Percentiles rank a stretch among this genome's conserved stretches.
These are phyloP conservation scores for Himalopsyche kuldschensis DNA, from an alignment of 2,888 invertebrate species.

Conservation along the genomic window DNA sequence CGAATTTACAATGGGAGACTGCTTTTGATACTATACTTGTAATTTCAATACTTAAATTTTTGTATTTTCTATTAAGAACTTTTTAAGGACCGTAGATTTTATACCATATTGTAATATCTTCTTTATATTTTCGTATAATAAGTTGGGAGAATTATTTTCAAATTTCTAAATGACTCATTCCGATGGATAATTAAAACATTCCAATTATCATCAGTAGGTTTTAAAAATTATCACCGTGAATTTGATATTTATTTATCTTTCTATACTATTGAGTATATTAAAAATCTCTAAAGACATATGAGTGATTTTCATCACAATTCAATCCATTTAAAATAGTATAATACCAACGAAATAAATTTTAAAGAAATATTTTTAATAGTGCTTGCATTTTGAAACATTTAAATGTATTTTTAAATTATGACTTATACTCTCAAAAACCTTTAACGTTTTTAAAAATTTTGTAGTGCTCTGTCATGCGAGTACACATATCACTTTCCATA, in stretches of 20 bases:
- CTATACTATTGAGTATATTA: too few relatives aligned
- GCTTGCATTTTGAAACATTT: neutral
- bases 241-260: neutral
- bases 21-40: conserved; percentile 49
- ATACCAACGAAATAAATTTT: neutral
- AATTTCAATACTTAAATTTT: conserved; percentile 2
- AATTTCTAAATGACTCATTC: neutral
- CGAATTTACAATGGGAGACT: conserved; percentile 64
- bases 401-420: neutral
- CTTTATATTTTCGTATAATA: neutral
- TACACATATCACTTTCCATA: neutral
- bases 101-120: conserved; percentile 39
- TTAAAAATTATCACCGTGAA: neutral
- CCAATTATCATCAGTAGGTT: neutral
- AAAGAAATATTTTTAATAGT: neutral
- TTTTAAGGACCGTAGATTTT: conserved; percentile 42
- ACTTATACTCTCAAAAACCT: neutral
- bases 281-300: neutral
- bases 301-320: neutral
- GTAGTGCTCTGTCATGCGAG: neutral
- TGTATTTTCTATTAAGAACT: conserved; percentile 8
- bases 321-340: neutral
- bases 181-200: neutral
- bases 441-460: neutral
- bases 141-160: neutral